phyloP scores from a whole-genome alignment of 2,888 invertebrate species.

The Taenaris catops region DNA sequence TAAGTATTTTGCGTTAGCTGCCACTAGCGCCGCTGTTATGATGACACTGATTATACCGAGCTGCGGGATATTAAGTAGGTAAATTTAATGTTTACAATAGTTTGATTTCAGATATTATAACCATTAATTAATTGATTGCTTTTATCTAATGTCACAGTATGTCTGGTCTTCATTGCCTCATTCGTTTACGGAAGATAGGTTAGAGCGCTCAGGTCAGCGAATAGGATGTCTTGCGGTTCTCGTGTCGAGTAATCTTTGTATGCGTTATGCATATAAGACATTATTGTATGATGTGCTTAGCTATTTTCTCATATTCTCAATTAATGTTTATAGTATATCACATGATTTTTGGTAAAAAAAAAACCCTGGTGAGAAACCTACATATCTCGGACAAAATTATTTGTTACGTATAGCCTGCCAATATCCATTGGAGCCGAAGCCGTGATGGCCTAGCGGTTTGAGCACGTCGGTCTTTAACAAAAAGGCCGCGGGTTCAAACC shows the following conservation, averaged over 20 bases:
- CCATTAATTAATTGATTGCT: slow-evolving; percentile 5
- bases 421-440: too few species aligned
- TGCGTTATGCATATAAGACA: too few species aligned
- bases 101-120: neutral
- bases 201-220: slow-evolving; percentile 2
- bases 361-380: slow-evolving; percentile 14
- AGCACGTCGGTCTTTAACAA: too few species aligned
- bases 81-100: neutral
- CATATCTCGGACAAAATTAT: slow-evolving; percentile 35
- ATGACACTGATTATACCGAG: too few species aligned
- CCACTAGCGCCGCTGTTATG: too few species aligned
- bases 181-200: slow-evolving; percentile 6
- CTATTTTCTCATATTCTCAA: too few species aligned
- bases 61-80: too few species aligned
- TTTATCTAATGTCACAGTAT: slow-evolving; percentile 5
- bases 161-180: neutral
- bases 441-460: too few species aligned
- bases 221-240: neutral
- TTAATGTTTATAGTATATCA: neutral
- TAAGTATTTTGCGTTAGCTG: too few species aligned
- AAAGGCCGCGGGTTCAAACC: too few species aligned
- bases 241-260: neutral
- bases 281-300: too few species aligned
- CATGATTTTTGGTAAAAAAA: neutral
- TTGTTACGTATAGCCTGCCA: too few species aligned